Conservation (phyloP, 1,140 invertebrate species). For the Drosophila simulans region DNA sequence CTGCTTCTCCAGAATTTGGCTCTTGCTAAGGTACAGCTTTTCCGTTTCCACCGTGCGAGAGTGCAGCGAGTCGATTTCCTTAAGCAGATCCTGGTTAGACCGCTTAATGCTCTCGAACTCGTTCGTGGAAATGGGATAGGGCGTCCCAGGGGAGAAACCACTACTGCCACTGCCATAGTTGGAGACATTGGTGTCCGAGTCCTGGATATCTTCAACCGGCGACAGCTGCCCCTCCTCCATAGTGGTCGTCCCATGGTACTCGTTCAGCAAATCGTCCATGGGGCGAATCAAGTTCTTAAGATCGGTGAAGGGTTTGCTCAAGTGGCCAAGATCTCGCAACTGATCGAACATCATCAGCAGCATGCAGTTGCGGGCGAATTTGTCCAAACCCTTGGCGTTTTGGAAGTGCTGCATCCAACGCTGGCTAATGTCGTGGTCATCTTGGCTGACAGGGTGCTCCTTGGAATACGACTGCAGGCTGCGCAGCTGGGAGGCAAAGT, state of each 20-base stretch:
- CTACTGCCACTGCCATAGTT: background rate
- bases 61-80: conserved; percentile 29
- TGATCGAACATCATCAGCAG: conserved; percentile 61
- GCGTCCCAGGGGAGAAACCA: background rate
- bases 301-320: conserved; percentile 49
- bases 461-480: conserved; percentile 9
- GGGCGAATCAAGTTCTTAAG: conserved; percentile 7
- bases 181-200: conserved; percentile 3
- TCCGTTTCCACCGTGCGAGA: conserved; percentile 15
- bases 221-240: background rate
- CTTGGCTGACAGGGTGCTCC: conserved; percentile 20
- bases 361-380: conserved; percentile 62
- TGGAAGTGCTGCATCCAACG: conserved; percentile 50
- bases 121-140: too few relatives aligned
- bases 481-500: conserved; percentile 49
- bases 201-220: background rate
- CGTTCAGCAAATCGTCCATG: conserved; percentile 45
- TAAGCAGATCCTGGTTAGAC: conserved; percentile 22
- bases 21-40: background rate
- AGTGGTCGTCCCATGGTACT: conserved; percentile 23
- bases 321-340: conserved; percentile 30
- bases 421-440: conserved; percentile 20
- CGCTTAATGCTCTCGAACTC: conserved; percentile 1
- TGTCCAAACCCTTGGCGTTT: conserved; percentile 14
- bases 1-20: background rate